Percentiles rank a stretch among this genome's conserved stretches.
Evolutionary conservation across 2,797 vertebrate genomes (phyloP).

Genomic region (Clarias platycephalus): DNA sequence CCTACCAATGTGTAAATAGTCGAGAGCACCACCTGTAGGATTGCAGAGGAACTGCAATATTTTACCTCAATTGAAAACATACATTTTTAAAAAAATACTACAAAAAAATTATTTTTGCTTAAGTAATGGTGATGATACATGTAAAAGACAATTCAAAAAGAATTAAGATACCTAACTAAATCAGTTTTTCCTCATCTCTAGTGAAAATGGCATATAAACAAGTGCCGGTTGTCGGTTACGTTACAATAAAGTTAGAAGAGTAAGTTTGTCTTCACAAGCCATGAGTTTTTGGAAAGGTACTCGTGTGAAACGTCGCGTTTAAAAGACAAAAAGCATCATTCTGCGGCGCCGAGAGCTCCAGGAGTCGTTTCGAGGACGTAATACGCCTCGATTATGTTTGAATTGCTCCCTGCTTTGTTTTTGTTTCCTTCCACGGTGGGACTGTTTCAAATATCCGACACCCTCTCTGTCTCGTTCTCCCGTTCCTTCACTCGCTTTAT

Average conservation of each 20-base stretch:
- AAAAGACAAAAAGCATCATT: conserved; percentile 44
- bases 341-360: neutral
- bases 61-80: too few species aligned
- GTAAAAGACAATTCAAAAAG: too few species aligned
- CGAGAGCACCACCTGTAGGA: too few species aligned
- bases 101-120: too few species aligned
- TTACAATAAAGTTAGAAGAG: neutral
- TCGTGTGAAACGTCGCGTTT: conserved; percentile 43
- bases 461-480: conserved; percentile 32
- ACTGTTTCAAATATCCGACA: neutral
- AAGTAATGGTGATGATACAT: too few species aligned
- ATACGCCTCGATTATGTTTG: conserved; percentile 34
- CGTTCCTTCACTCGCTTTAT: conserved; percentile 27
- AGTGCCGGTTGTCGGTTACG: neutral
- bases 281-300: conserved; percentile 45
- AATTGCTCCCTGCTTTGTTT: conserved; percentile 12
- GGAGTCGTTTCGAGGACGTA: conserved; percentile 5
- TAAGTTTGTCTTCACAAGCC: too few species aligned
- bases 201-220: neutral
- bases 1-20: too few species aligned
- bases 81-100: too few species aligned
- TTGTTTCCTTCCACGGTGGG: neutral
- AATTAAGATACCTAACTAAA: too few species aligned
- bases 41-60: too few species aligned
- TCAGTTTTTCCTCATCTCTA: too few species aligned